Conservation (phyloP, 2,797 vertebrate species). For the Crax fasciolata region DNA sequence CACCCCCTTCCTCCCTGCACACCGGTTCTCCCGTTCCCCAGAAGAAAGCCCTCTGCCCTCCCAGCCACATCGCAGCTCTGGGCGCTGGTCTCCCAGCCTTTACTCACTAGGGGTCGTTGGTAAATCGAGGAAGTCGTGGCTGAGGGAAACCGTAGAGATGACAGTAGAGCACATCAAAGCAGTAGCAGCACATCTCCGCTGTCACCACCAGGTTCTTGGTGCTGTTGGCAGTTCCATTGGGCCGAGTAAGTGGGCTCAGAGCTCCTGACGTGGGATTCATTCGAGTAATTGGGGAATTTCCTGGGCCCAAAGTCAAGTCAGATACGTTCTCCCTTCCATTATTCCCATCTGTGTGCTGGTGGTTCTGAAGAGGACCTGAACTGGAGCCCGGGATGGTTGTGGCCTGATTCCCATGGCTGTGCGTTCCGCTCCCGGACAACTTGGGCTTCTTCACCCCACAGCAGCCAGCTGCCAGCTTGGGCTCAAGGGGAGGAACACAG, state of each 20-base stretch:
- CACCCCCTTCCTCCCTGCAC: not conserved
- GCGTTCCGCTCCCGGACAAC: slow-evolving; percentile 85
- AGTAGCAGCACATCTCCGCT: slow-evolving; percentile 90
- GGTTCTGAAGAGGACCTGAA: slow-evolving; percentile 88
- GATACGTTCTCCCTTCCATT: slow-evolving; percentile 86
- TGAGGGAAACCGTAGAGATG: slow-evolving; percentile 89
- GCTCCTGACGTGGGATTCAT: slow-evolving; percentile 88
- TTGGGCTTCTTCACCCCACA: slow-evolving; percentile 90
- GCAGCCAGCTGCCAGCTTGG: slow-evolving; percentile 89
- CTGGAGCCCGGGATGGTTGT: slow-evolving; percentile 84
- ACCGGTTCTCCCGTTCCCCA: not conserved
- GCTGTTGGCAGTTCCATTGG: slow-evolving; percentile 87
- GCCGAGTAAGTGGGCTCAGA: slow-evolving; percentile 85
- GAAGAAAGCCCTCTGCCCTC: not conserved
- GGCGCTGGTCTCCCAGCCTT: not conserved
- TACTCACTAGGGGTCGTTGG: slow-evolving; percentile 91
- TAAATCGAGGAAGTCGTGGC: slow-evolving; percentile 88
- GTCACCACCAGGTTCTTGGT: slow-evolving; percentile 89
- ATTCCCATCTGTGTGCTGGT: slow-evolving; percentile 87
- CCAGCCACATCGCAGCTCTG: not conserved
- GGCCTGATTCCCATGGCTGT: slow-evolving; percentile 85
- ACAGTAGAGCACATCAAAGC: slow-evolving; percentile 90
- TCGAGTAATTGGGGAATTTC: slow-evolving; percentile 85
- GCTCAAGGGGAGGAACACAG: slow-evolving; percentile 88
- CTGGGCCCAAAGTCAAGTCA: slow-evolving; percentile 86